Percentiles rank a stretch among this genome's conserved stretches.
Conservation (phyloP, 2,888 invertebrate genomes). For the Rhopalosiphum nymphaeae region DNA sequence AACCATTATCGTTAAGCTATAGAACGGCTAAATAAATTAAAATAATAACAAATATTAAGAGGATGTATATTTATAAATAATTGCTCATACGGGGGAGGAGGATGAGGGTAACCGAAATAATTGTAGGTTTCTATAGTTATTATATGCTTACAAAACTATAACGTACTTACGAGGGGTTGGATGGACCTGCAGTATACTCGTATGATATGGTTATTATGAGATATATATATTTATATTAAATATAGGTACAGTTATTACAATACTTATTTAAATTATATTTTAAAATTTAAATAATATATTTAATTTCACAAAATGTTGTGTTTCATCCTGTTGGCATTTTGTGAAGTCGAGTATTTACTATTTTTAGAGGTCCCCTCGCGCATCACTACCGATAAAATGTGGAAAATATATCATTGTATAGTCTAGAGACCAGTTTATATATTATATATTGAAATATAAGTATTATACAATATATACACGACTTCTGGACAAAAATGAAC, state of each 20-base stretch:
- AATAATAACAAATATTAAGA: not conserved
- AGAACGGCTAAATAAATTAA: not conserved
- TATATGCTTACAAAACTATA: not conserved
- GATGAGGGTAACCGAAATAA: not conserved
- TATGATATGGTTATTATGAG: not conserved
- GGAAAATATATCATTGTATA: not conserved
- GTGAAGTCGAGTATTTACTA: not conserved
- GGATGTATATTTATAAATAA: not conserved
- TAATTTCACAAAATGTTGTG: not conserved
- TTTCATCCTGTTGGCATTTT: not conserved
- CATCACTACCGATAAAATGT: not conserved
- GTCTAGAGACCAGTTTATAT: not conserved
- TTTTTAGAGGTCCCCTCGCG: not conserved
- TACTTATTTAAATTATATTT: not conserved
- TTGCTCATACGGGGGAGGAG: not conserved
- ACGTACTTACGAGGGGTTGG: not conserved
- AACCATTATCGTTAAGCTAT: not conserved
- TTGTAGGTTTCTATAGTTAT: not conserved
- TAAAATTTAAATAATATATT: conserved; percentile 3
- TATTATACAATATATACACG: not conserved
- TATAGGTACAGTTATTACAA: not conserved
- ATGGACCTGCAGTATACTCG: not conserved
- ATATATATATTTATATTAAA: not conserved
- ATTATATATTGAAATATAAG: not conserved
- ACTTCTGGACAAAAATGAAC: not conserved